A percentile compares a stretch with the other conserved stretches of the same genome.
Evolutionary conservation across 2,888 invertebrate genomes (phyloP).

Genomic region (Eristalinus sepulchralis): DNA sequence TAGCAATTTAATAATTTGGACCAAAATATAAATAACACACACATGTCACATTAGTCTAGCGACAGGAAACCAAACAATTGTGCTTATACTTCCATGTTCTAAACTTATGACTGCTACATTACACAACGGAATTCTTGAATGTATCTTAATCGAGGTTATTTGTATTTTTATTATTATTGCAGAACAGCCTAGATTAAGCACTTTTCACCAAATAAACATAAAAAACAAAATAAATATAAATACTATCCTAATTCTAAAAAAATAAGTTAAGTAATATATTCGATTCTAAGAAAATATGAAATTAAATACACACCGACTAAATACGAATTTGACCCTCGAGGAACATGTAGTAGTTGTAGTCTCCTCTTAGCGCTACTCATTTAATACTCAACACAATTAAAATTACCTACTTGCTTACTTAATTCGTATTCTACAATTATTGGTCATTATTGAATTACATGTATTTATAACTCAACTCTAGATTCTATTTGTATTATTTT

Average conservation of each 20-base stretch:
- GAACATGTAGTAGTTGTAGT: constrained; percentile 8
- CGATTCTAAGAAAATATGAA: constrained; percentile 7
- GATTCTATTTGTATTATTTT: constrained; percentile 40
- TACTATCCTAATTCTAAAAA: not conserved
- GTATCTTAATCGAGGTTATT: no score
- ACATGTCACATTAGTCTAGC: no score
- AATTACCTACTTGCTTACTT: constrained; percentile 48
- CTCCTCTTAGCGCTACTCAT: constrained; percentile 35
- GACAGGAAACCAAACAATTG: no score
- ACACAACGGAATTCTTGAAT: no score
- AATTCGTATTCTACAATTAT: constrained; percentile 37
- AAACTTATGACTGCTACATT: no score
- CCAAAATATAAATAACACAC: no score
- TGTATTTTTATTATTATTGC: no score
- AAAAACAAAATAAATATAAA: not conserved
- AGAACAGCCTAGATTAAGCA: no score
- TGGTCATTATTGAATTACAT: not conserved
- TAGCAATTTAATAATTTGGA: no score
- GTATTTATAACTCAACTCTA: constrained; percentile 54
- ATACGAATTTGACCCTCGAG: constrained; percentile 29
- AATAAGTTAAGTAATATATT: not conserved
- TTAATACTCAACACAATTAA: constrained; percentile 30
- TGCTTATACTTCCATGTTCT: no score
- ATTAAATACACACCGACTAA: constrained; percentile 55
- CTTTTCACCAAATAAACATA: not conserved